Evolutionary conservation across 2,888 invertebrate genomes (phyloP), one percentile per base, ranked within the genome.

Genomic region (Cephus sareptanus): DNA sequence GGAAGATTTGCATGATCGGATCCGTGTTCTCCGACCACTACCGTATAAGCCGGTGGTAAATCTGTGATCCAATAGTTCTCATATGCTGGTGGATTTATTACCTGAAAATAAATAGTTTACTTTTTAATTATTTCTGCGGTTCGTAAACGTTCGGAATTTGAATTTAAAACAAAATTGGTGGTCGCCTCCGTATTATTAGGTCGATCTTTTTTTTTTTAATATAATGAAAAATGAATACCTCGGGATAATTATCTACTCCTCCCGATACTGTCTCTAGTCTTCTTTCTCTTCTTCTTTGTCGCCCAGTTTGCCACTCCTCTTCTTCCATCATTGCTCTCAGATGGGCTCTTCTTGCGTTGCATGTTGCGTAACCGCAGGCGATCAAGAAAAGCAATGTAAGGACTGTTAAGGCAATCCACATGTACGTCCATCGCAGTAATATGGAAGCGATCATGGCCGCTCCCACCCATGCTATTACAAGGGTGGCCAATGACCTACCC

Each of bases 371-470:
- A 35, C 85, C 87, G 77, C 88, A 89, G 73, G 85, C 85, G 70
- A 87, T 76, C 23, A 89, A 78, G 74, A 88, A 88, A n/a, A 88
- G 80, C 35, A 88, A 75, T 35, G 89, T 88, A 35, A 89, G 69
- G 73, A 88, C 77, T 31, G 85, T 85, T 75, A 89, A 81, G 15
- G 87, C 87, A 34, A 89, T 84, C 88, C 88, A 88, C 87, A 88
- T 87, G 77, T 88, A 87, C 73, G 86, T 85, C 89, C 88, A 88
- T 40, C 85, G 83, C 31, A 89, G 78, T 34, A 89, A 78, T 70
- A 88, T 81, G 34, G 88, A 87, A 11, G 88, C 88, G 69, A 87
- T 82, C 85, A 88, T 86, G 4, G 87, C 87, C 11, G 85, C 86
- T 15, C 86, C 84, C 2, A 89, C 84, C 89, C 88, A 88, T 35